These are phyloP conservation scores for Thymelicus acteon DNA, from an alignment of 2,888 invertebrate species.

Conservation along the genomic window DNA sequence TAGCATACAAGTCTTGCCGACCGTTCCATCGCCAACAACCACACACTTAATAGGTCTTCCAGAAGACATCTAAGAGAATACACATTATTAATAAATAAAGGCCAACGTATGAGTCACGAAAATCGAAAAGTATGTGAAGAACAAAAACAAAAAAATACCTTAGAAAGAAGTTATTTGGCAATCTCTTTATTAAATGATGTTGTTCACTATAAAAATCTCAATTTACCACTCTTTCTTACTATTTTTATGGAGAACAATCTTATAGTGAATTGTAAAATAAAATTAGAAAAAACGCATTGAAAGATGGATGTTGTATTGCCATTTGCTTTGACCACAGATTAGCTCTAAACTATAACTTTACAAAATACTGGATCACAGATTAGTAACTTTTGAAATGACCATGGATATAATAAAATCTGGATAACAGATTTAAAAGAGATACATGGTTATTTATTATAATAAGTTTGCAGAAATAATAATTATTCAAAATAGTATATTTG, in stretches of 20 bases:
- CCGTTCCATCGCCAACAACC: constrained; percentile 96
- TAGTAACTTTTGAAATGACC: too few relatives aligned
- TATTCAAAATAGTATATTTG: too few relatives aligned
- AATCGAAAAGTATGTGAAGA: constrained; percentile 54
- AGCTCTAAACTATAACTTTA: neutral
- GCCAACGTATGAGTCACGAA: constrained; percentile 75
- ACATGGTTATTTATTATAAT: too few relatives aligned
- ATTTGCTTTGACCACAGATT: constrained; percentile 4
- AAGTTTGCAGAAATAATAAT: too few relatives aligned
- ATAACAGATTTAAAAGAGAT: too few relatives aligned
- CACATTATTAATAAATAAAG: constrained; percentile 64
- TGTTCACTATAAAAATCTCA: constrained; percentile 1
- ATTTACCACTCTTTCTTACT: constrained; percentile 37
- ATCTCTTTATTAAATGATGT: neutral
- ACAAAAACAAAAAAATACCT: constrained; percentile 50
- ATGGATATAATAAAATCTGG: too few relatives aligned
- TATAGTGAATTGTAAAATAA: constrained; percentile 51
- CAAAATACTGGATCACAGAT: too few relatives aligned
- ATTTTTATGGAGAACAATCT: constrained; percentile 46
- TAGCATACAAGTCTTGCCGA: constrained; percentile 97
- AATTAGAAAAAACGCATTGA: constrained; percentile 59
- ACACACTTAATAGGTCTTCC: constrained; percentile 97
- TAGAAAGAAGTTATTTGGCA: constrained; percentile 39
- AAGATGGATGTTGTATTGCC: constrained; percentile 49
- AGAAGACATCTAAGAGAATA: constrained; percentile 90